A percentile compares a stretch with the other conserved stretches of the same genome.
Evolutionary conservation across 2,797 vertebrate genomes (phyloP).

Genomic region (Hydrophis major): DNA sequence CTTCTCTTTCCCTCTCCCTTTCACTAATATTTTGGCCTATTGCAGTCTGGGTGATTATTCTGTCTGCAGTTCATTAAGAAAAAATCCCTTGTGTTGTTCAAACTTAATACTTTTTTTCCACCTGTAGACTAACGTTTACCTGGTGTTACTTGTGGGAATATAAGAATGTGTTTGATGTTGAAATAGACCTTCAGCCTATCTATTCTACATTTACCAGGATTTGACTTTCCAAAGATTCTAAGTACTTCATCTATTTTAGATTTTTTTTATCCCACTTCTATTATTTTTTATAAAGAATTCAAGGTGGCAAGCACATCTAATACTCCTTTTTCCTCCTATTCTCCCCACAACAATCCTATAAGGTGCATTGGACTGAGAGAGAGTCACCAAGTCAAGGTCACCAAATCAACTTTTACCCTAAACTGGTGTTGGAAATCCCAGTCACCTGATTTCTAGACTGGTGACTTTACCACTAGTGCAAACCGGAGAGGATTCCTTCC

Average conservation of each 20-base stretch:
- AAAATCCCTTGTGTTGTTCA: slow-evolving; percentile 58
- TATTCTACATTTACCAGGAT: background rate
- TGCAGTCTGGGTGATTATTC: slow-evolving; percentile 60
- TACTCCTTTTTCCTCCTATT: background rate
- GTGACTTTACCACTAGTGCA: background rate
- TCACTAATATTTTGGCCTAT: slow-evolving; percentile 34
- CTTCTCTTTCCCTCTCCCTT: slow-evolving; percentile 24
- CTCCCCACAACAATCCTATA: background rate
- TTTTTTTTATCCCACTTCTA: background rate
- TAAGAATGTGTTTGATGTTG: background rate
- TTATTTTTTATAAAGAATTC: background rate
- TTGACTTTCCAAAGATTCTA: background rate
- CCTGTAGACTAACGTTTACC: slow-evolving; percentile 53
- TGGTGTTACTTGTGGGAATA: slow-evolving; percentile 4
- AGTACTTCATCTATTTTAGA: background rate
- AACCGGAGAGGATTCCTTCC: background rate
- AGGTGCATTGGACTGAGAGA: background rate
- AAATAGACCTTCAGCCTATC: background rate
- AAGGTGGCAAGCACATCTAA: background rate
- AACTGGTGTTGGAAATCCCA: background rate
- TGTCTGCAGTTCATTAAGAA: slow-evolving; percentile 53
- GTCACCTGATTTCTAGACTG: background rate
- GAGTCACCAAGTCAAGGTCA: background rate
- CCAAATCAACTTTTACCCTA: background rate
- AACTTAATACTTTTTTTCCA: slow-evolving; percentile 51